Evolutionary conservation across 2,113 vertebrate species (phyloP), one percentile per base, ranked within the genome.

Genomic region (Tiliqua scincoides): DNA sequence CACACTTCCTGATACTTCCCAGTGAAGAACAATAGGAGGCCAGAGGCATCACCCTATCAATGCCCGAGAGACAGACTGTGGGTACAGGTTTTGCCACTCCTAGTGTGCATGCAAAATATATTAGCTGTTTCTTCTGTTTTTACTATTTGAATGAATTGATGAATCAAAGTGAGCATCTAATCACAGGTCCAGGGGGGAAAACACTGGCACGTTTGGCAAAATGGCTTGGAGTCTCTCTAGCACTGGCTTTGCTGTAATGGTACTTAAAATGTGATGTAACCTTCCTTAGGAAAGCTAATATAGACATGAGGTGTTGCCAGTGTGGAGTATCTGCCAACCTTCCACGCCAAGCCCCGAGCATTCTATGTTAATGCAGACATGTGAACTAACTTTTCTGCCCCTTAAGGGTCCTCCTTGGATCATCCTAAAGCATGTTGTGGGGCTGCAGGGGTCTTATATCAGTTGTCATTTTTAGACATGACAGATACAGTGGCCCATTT

Each of bases 1-100:
- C 43, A 72, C 20, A 20, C 43, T 88, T 91, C 81, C 85, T 79
- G 84, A 35, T 81, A 32, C 37, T 79, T 68, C 79, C 86, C 37
- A 43, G 25, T 73, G 25, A 61, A 74, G 32, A 32, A 75, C 86
- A 86, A 75, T 7, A 32, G 61, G 87, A 52, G 23, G 52, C 52
- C 23, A 40, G 54, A 59, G 32, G 6, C 54, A 20, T 57, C 18
- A 35, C n/a, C 78, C 17, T 35, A 30, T 4, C 37, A 18, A 3
- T 25, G 32, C 32, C 54, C 43, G 81, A 40, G 17, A 57, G 11
- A 54, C 32, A 10, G 23, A 11, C 23, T 71, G n/a, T 61, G 52
- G 27, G 15, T 40, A 72, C 40, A 40, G 37, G 61, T 52, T 8
- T 18, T 3, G 0, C 30, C 30, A 7, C 11, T 63, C n/a, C 20